Evolutionary conservation across 2,888 invertebrate genomes (phyloP), one percentile per base, ranked within the genome.

Genomic region (Ecliptopera silaceata): DNA sequence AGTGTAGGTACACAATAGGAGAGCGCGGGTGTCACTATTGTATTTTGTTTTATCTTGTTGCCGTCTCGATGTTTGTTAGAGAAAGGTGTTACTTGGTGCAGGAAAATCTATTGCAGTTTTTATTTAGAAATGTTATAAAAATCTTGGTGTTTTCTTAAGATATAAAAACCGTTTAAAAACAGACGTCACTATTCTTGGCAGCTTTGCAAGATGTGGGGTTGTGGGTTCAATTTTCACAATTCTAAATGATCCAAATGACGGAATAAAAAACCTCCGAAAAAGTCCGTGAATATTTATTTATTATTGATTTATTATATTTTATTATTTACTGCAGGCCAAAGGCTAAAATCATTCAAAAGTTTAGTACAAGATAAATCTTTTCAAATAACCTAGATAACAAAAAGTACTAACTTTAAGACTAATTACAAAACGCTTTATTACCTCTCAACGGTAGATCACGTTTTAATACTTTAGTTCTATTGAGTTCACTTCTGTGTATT

Each of bases 401-500:
- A 42, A 43, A 38, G 13, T 8, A 8, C 29, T 11, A 12, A 46
- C 17, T 41, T 44, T 4, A 17, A 47, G 18, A 29, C 54, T 48
- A 48, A 55, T 48, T 43, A 55, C 47, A 43, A 48, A 48, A n/a
- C 13, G 26, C 13, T 55, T 55, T 48, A 52, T 43, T n/a, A 13
- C 48, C 43, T 38, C 47, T 52, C 32, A 52, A 52, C 43, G 12
- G 44, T 32, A 48, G 34, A 52, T 52, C 42, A 52, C 38, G 48
- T 52, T 57, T 57, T 26, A 6, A 26, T 1, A 26, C 8, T 41
- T 15, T 49, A 44, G 32, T 26, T 44, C 50, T 34, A 47, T 46
- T 32, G 61, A 51, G 51, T 55, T 62, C 66, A 64, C 70, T 74
- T 72, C 75, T 77, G 71, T 75, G 79, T 84, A 79, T 82, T 85